Evolutionary conservation across 2,888 invertebrate species (phyloP).

Genomic region (Drosophila limbata): DNA sequence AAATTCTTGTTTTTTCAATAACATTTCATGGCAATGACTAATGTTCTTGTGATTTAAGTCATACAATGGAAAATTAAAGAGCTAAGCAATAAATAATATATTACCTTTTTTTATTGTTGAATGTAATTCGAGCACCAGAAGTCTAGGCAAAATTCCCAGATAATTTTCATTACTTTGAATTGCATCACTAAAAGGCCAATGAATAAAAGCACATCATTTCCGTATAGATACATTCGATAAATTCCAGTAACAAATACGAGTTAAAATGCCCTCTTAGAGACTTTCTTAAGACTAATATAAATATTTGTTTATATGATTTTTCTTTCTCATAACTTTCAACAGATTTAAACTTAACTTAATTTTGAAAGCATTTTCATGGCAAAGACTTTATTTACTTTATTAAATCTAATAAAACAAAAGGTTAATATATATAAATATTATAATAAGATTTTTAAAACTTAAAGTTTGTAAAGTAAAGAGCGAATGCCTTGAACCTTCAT

Average conservation of each 20-base stretch:
- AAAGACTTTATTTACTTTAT: neutral
- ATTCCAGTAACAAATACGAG: neutral
- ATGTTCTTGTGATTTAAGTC: neutral
- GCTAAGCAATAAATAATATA: neutral
- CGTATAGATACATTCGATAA: neutral
- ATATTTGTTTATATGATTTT: neutral
- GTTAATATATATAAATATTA: neutral
- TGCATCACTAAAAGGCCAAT: neutral
- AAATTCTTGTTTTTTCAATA: neutral
- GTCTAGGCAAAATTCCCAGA: neutral
- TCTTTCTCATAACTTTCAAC: neutral
- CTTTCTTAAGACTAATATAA: neutral
- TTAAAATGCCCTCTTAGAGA: neutral
- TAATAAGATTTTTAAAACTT: neutral
- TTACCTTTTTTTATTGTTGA: neutral
- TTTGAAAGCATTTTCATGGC: conserved; percentile 6
- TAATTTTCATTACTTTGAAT: neutral
- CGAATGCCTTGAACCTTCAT: no score
- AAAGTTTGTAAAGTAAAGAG: no score
- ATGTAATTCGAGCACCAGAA: neutral
- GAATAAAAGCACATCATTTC: neutral
- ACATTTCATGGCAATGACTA: neutral
- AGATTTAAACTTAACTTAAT: neutral
- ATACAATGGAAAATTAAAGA: neutral
- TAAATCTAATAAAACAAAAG: neutral